A percentile compares a stretch with the other conserved stretches of the same genome.
These are phyloP conservation scores for Varecia variegata DNA, from an alignment of 2,797 vertebrate genomes.

Conservation along the genomic window DNA sequence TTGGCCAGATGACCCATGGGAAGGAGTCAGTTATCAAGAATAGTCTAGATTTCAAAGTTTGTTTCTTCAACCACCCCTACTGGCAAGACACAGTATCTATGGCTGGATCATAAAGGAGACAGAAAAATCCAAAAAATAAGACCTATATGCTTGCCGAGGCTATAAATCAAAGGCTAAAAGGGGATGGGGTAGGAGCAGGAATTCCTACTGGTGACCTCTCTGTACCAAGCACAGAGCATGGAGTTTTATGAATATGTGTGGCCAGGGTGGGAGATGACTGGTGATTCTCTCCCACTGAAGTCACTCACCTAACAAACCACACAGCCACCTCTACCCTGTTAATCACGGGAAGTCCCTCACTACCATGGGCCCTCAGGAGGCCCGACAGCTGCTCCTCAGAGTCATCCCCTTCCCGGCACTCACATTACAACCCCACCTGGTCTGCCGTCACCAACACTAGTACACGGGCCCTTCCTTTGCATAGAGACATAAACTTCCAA, in stretches of 20 bases:
- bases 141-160: not conserved
- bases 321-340: not conserved
- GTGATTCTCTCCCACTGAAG: not conserved
- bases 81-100: not conserved
- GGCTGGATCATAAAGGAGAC: not conserved
- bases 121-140: not conserved
- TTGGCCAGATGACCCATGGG: not conserved
- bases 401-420: not conserved
- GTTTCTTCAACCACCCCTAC: not conserved
- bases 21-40: not conserved
- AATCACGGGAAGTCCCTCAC: not conserved
- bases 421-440: not conserved
- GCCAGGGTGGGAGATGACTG: not conserved
- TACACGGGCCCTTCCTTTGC: not conserved
- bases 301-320: not conserved
- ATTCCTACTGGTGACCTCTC: not conserved
- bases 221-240: not conserved
- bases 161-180: not conserved
- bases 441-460: not conserved
- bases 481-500: not conserved
- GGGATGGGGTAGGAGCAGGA: not conserved
- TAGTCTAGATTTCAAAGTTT: slow-evolving; percentile 3
- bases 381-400: not conserved
- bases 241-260: not conserved
- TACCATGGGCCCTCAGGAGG: not conserved